phyloP scores from a whole-genome alignment of 2,113 vertebrate genomes.

The Cryptomyrus ogoouensis region DNA sequence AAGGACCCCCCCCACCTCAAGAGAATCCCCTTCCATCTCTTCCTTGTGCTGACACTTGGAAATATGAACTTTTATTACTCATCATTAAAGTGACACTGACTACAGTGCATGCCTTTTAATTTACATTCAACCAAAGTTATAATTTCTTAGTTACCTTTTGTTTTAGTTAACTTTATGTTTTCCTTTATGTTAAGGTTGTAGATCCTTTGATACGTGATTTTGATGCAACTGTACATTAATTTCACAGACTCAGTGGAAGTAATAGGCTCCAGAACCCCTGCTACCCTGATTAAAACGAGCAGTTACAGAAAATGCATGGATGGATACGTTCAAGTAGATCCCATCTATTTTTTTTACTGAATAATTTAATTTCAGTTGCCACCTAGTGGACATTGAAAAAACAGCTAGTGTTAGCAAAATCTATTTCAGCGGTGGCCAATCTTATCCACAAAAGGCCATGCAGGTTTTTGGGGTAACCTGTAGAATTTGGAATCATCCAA shows the following conservation, averaged over 20 bases:
- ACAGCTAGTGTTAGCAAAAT: neutral
- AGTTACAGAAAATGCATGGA: neutral
- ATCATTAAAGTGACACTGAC: neutral
- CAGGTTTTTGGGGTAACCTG: too few species aligned
- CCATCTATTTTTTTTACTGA: neutral
- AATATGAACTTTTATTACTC: neutral
- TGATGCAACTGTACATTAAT: neutral
- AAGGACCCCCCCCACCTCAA: neutral
- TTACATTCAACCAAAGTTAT: neutral
- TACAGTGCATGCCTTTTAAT: neutral
- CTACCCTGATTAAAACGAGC: neutral
- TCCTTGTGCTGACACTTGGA: neutral
- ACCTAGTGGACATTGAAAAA: conserved; percentile 7
- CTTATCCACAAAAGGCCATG: too few species aligned
- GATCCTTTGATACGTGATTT: neutral
- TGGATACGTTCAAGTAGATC: neutral
- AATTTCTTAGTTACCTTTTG: neutral
- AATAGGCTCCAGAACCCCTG: neutral
- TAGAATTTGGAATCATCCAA: too few species aligned
- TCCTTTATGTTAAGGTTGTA: neutral
- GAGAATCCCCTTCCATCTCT: neutral
- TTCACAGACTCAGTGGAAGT: neutral
- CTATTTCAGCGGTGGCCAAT: too few species aligned
- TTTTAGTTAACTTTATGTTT: neutral
- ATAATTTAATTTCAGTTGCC: neutral